Percentiles rank a stretch among this genome's conserved stretches.
Evolutionary conservation across 2,113 vertebrate species (phyloP).

Genomic region (Silurus glanis): DNA sequence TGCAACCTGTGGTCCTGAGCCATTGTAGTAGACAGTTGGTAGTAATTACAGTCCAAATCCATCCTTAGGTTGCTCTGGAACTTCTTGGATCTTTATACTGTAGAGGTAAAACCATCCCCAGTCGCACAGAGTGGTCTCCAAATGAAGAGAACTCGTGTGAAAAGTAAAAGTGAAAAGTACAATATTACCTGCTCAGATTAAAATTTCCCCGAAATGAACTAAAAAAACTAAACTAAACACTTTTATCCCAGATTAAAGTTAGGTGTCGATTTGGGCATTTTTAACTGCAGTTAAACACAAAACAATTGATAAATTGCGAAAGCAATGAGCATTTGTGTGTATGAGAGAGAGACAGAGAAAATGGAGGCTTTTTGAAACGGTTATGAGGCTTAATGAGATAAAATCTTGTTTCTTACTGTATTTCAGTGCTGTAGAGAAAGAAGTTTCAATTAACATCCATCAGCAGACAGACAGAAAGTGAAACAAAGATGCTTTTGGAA

Average conservation of each 20-base stretch:
- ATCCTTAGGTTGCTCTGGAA: too few relatives aligned
- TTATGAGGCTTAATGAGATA: constrained; percentile 19
- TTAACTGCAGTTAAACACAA: neutral
- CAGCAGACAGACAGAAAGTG: neutral
- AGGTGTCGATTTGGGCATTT: neutral
- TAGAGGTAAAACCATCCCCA: too few relatives aligned
- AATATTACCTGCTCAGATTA: too few relatives aligned
- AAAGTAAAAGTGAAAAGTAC: too few relatives aligned
- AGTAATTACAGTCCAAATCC: too few relatives aligned
- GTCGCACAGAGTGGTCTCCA: too few relatives aligned
- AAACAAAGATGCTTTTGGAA: constrained; percentile 21
- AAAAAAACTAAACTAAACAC: neutral
- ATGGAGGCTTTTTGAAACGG: constrained; percentile 21
- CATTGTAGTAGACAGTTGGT: too few relatives aligned
- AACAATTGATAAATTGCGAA: neutral
- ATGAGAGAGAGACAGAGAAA: neutral
- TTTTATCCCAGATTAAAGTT: neutral
- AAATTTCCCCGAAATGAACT: too few relatives aligned
- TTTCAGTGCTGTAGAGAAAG: neutral
- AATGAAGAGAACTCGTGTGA: too few relatives aligned
- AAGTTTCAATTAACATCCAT: constrained; percentile 27
- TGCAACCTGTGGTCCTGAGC: too few relatives aligned
- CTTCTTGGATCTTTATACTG: too few relatives aligned
- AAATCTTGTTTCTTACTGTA: constrained; percentile 24
- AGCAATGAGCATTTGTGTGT: neutral